Evolutionary conservation across 30 jellyfish, hydroid and myxozoan genomes (phyloP).

Genomic region (Cassiopea xamachana): DNA sequence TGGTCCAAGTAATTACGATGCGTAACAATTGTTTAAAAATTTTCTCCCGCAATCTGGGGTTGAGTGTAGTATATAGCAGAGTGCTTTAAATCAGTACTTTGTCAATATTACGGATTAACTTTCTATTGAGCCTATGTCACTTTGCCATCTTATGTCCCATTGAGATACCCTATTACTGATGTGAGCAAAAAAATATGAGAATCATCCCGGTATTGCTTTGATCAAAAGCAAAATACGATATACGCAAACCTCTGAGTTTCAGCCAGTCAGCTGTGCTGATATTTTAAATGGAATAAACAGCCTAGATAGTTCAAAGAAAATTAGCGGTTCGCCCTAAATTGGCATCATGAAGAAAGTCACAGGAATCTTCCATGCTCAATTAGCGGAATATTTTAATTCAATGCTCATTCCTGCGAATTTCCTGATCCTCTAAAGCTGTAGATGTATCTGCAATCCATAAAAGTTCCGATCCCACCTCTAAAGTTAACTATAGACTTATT

Average conservation of each 20-base stretch:
- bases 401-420: conserved; percentile 21
- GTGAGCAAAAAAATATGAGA: background rate
- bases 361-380: background rate
- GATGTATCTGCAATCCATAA: conserved; percentile 32
- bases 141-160: conserved; percentile 4
- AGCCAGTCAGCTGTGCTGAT: background rate
- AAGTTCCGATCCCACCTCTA: conserved; percentile 23
- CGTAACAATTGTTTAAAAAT: too few species aligned
- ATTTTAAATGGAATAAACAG: background rate
- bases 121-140: background rate
- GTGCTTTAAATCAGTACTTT: too few species aligned
- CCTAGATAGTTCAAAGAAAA: conserved; percentile 13
- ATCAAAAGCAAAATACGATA: background rate
- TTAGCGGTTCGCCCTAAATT: background rate
- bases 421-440: conserved; percentile 10
- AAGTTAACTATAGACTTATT: conserved; percentile 4
- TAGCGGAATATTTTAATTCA: conserved; percentile 1
- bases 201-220: background rate
- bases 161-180: conserved; percentile 16
- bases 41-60: too few species aligned
- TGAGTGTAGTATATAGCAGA: too few species aligned
- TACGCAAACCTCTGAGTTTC: background rate
- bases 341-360: background rate
- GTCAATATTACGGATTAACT: too few species aligned
- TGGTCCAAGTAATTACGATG: too few species aligned